These are phyloP conservation scores for Patiria pectinifera DNA, from an alignment of 53 echinoderm and acorn worm genomes.

Conservation along the genomic window DNA sequence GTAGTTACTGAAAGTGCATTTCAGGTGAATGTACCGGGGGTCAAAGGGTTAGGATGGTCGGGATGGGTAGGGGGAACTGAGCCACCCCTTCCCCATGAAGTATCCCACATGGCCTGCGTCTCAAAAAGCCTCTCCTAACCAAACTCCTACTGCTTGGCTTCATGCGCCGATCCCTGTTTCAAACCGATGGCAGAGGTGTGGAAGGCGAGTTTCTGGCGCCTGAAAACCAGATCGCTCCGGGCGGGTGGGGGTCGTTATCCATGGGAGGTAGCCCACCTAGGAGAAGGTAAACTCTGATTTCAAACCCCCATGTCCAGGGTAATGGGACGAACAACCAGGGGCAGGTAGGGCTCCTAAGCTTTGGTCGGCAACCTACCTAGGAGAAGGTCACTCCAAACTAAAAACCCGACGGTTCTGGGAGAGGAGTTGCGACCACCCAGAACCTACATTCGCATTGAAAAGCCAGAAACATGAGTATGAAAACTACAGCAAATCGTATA, in stretches of 20 bases:
- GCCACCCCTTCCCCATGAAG: neutral
- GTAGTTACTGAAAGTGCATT: too few species aligned
- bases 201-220: slow-evolving; percentile 28
- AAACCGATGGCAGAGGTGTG: slow-evolving; percentile 10
- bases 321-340: too few species aligned
- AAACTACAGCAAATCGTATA: too few species aligned
- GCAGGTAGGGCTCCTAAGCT: too few species aligned
- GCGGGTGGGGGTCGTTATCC: neutral
- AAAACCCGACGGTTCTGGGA: too few species aligned
- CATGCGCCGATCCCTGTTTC: neutral
- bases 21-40: too few species aligned
- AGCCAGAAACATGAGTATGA: too few species aligned
- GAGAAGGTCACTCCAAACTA: too few species aligned
- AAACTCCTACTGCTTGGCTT: slow-evolving; percentile 36
- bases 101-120: slow-evolving; percentile 5
- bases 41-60: neutral
- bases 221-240: too few species aligned
- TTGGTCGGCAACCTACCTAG: too few species aligned
- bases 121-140: neutral
- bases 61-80: neutral
- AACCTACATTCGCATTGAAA: too few species aligned
- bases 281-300: neutral
- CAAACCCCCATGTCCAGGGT: neutral
- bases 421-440: too few species aligned
- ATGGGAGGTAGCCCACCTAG: slow-evolving; percentile 28